These are phyloP conservation scores for Alcedo quadribrachys DNA, from an alignment of 2,797 vertebrate genomes.

Conservation along the genomic window DNA sequence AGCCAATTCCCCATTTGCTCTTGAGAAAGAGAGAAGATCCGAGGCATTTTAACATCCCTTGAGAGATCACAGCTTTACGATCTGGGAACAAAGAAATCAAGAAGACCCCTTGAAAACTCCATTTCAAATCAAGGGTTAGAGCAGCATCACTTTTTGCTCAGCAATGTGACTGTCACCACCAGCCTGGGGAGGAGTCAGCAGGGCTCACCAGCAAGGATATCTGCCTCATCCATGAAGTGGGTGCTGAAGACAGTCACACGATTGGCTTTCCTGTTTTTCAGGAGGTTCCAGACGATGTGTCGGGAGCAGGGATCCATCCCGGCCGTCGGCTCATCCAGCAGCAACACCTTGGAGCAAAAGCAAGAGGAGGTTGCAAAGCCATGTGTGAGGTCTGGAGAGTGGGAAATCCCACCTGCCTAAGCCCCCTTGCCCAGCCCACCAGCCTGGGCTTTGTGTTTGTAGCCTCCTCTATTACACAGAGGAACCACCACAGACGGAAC, in stretches of 20 bases:
- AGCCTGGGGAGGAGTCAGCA: rapidly evolving
- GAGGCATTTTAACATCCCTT: constrained; percentile 92
- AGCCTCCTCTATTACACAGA: rapidly evolving
- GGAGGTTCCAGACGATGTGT: constrained; percentile 92
- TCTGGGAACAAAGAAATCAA: constrained; percentile 69
- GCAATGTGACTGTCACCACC: rapidly evolving
- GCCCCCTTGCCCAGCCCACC: not conserved
- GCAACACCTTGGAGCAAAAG: constrained; percentile 80
- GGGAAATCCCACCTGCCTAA: not conserved
- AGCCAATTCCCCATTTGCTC: constrained; percentile 95
- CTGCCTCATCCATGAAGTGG: constrained; percentile 98
- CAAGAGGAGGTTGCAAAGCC: rapidly evolving
- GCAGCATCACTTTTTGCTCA: not conserved
- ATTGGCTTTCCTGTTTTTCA: constrained; percentile 83
- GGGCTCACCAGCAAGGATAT: constrained; percentile 91
- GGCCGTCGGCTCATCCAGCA: constrained; percentile 94
- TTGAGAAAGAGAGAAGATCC: constrained; percentile 96
- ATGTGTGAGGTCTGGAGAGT: rapidly evolving
- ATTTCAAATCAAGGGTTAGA: rapidly evolving
- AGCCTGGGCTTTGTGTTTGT: rapidly evolving
- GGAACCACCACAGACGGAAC: not conserved
- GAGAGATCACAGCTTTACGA: constrained; percentile 96
- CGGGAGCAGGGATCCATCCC: constrained; percentile 96
- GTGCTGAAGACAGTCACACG: constrained; percentile 91
- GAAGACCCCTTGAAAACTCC: rapidly evolving